Evolutionary conservation across 2,888 invertebrate species (phyloP).

Genomic region (Rutpela maculata): DNA sequence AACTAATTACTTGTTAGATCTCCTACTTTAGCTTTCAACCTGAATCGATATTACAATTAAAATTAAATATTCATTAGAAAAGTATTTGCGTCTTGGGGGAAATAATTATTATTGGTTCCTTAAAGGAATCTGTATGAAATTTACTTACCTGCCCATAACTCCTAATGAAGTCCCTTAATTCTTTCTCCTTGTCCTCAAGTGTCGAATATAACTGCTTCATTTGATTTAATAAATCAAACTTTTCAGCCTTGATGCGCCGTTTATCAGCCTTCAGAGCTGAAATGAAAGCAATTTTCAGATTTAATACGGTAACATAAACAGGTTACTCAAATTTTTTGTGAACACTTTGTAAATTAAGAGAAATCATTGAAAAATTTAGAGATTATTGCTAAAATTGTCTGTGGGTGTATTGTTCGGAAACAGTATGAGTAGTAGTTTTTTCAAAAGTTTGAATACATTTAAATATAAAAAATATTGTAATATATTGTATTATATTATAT

Average conservation of each 20-base stretch:
- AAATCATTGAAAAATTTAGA: no score
- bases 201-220: slow-evolving; percentile 96
- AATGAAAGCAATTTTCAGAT: slow-evolving; percentile 36
- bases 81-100: background rate
- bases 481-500: no score
- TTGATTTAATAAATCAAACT: slow-evolving; percentile 93
- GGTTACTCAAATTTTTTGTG: no score
- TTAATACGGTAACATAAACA: background rate
- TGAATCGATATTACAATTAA: background rate
- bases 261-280: slow-evolving; percentile 90
- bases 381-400: no score
- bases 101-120: background rate
- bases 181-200: slow-evolving; percentile 95
- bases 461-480: no score
- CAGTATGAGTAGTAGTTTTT: no score
- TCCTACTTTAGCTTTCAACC: background rate
- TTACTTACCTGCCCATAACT: slow-evolving; percentile 90
- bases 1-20: background rate
- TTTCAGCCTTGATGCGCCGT: slow-evolving; percentile 93
- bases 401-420: no score
- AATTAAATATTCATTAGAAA: slow-evolving; percentile 11
- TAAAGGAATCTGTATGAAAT: slow-evolving; percentile 18
- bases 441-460: no score
- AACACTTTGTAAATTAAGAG: no score
- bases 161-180: slow-evolving; percentile 93